Evolutionary conservation across 2,113 vertebrate species (phyloP).

Genomic region (Heterocephalus glaber): DNA sequence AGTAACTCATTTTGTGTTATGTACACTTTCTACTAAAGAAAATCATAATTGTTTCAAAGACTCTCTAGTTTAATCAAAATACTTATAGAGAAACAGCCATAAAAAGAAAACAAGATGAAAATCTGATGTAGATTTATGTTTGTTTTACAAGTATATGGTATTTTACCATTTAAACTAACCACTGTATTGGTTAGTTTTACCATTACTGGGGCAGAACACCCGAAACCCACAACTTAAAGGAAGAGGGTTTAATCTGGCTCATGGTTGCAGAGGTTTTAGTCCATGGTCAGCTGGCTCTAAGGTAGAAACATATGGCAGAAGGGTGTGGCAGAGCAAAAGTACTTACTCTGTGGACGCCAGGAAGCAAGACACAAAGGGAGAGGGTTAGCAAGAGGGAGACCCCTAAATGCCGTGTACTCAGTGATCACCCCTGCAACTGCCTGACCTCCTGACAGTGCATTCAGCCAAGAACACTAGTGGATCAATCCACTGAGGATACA

Average conservation of each 20-base stretch:
- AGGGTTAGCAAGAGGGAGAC: background rate
- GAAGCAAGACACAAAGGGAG: background rate
- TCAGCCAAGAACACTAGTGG: background rate
- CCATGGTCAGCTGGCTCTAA: background rate
- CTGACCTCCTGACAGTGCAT: background rate
- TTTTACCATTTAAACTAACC: no score
- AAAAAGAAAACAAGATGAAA: background rate
- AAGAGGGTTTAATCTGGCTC: background rate
- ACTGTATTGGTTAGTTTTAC: background rate
- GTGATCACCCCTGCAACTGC: background rate
- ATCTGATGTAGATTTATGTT: background rate
- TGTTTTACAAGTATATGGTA: background rate
- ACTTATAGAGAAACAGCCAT: background rate
- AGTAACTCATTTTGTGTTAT: conserved; percentile 24
- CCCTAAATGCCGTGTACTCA: background rate
- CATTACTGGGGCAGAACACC: background rate
- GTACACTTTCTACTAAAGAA: conserved; percentile 39
- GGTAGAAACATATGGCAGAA: background rate
- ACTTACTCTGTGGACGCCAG: background rate
- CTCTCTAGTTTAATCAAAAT: conserved; percentile 12
- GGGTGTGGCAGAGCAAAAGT: background rate
- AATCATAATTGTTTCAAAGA: conserved; percentile 6
- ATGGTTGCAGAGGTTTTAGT: background rate
- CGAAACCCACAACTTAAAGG: background rate
- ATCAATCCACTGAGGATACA: background rate